Evolutionary conservation across 2,797 vertebrate species (phyloP), one percentile per base, ranked within the genome.

Genomic region (Melanotaenia boesemani): DNA sequence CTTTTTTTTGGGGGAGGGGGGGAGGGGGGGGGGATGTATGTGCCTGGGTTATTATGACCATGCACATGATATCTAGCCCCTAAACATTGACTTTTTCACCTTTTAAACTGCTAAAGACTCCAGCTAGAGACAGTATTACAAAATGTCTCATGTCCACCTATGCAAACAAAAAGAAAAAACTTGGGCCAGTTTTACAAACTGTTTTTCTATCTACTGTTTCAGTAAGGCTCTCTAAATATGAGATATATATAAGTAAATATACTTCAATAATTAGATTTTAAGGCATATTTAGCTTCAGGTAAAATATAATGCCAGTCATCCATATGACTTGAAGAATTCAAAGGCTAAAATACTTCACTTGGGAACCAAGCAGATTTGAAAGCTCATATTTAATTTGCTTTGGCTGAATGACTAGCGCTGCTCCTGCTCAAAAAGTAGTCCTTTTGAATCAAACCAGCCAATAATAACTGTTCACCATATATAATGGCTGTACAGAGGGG

Each of bases 321-420:
- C 22, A 22, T 6, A 55, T 22, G 20, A 4, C 58, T 37, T 37
- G 58, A 60, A 32, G 18, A 36, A 20, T 11, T 34, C 10, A 30
- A 59, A 39, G n/a, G 28, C 20, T 32, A 48, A n/a, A 44, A 32
- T 36, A 44, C 16, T 24, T 16, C 6, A 10, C 12, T 65, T 44
- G 22, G 16, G 26, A 41, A 2, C 9, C 28, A 12, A 44, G 28
- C 6, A 11, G 48, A 63, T 63, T 6, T 63, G 18, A 32, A 41
- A 48, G 18, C 16, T 63, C 61, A 10, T 30, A 10, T 63, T 63
- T 63, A 10, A 63, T 63, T 63, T 63, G 26, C 41, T 63, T 63
- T 50, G 41, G 44, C 28, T 50, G 10, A 64, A 46, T 12, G 44
- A 50, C 26, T 32, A 46, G 34, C 20, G 28, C 20, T 55, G 10